These are phyloP conservation scores for Emydoidea blandingii DNA, from an alignment of 2,797 vertebrate species.

Conservation along the genomic window DNA sequence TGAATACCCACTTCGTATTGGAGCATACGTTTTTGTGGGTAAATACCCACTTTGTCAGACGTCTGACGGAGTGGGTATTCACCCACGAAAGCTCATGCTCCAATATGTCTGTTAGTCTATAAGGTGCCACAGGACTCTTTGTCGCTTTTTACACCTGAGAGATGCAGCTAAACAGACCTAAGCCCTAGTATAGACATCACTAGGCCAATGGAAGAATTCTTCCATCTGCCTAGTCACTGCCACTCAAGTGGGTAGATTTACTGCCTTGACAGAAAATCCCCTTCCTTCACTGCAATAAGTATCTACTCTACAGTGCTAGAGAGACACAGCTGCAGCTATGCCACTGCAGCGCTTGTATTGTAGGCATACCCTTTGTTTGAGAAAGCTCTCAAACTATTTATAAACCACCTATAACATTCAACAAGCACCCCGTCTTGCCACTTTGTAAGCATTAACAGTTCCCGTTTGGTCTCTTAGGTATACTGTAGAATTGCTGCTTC, in stretches of 20 bases:
- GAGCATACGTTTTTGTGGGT: too few species aligned
- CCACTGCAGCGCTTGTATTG: not conserved
- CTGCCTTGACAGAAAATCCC: not conserved
- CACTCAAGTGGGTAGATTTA: not conserved
- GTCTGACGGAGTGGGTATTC: too few species aligned
- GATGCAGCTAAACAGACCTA: not conserved
- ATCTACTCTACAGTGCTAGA: not conserved
- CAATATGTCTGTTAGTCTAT: too few species aligned
- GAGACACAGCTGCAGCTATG: not conserved
- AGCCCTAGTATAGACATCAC: not conserved
- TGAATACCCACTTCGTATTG: too few species aligned
- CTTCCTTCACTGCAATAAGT: not conserved
- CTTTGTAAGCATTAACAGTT: not conserved
- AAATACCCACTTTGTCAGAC: too few species aligned
- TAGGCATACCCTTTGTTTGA: not conserved
- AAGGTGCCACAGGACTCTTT: too few species aligned
- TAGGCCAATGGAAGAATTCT: not conserved
- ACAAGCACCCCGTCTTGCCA: not conserved
- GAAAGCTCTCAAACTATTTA: not conserved
- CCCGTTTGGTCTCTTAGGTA: not conserved
- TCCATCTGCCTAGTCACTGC: not conserved
- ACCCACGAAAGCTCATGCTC: too few species aligned
- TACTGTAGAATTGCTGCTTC: not conserved
- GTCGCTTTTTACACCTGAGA: too few species aligned
- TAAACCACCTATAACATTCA: not conserved